Evolutionary conservation across 2,888 invertebrate species (phyloP), one percentile per base, ranked within the genome.

Genomic region (Eupithecia subfuscata): DNA sequence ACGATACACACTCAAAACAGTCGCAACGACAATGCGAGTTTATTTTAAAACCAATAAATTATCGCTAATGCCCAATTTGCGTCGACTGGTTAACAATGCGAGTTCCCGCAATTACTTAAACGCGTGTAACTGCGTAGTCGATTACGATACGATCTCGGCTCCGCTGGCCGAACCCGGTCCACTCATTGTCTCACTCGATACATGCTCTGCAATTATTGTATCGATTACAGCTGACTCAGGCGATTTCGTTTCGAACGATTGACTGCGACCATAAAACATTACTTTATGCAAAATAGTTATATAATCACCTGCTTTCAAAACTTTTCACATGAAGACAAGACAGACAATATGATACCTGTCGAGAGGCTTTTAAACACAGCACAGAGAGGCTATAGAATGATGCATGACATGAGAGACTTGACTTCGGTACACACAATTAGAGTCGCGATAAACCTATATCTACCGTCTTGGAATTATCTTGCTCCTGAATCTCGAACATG

Each of bases 21-120:
- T 86, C 85, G 84, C 88, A 86, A 90, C 90, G 87, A 92, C 92
- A 93, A 94, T 93, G 90, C 90, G 84, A 91, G 89, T 91, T 92
- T 91, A 91, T 92, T 92, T 90, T 88, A 92, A 92, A 92, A 88
- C 89, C 93, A 90, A 94, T 95, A 94, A 93, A 94, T 94, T 95
- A 95, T 94, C 85, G 92, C 92, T 92, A 94, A 95, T 94, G 93
- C 94, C 92, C 94, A 94, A 94, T 94, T 94, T 94, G 94, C 92
- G 93, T 93, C 93, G 89, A 89, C 88, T 88, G 89, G 91, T 87
- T 92, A 93, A 95, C 95, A 95, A 95, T 95, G 91, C 90, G 90
- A 84, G 92, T 94, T 94, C 94, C 93, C 94, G 93, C 93, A 94
- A 95, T 95, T 94, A 95, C 93, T 94, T 94, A 94, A 95, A 95